phyloP scores from a whole-genome alignment of 35 echinoderm and acorn worm genomes.

The Antedon bifida region DNA sequence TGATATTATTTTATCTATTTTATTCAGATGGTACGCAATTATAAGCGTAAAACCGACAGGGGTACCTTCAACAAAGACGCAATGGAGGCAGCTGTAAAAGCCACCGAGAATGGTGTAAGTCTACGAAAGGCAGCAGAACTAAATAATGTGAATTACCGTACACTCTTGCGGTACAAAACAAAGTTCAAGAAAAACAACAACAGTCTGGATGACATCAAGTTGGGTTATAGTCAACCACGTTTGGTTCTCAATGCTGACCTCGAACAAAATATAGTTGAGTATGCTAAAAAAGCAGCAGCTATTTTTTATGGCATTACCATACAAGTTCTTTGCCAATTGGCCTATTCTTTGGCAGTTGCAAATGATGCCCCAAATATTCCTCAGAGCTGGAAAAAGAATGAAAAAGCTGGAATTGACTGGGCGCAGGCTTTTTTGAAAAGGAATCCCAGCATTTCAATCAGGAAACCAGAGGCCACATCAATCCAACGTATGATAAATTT shows the following conservation, averaged over 20 bases:
- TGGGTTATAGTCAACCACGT: no score
- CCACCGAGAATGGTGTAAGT: conserved; percentile 8
- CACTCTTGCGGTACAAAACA: no score
- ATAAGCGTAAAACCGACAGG: background rate
- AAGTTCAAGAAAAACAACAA: background rate
- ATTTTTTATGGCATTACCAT: no score
- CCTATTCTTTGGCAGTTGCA: no score
- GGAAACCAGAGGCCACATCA: conserved; percentile 14
- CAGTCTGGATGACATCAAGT: no score
- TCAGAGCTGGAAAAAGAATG: background rate
- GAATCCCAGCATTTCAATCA: conserved; percentile 5
- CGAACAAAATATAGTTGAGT: no score
- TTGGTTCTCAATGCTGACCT: no score
- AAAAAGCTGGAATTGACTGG: conserved; percentile 6
- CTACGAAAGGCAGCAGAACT: background rate
- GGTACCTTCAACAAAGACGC: conserved; percentile 13
- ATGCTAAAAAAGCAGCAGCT: no score
- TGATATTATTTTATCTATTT: no score
- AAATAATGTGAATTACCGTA: no score
- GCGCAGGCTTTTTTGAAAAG: conserved; percentile 3
- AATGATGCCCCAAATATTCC: background rate
- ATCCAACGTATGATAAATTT: conserved; percentile 7
- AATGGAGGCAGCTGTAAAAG: conserved; percentile 14
- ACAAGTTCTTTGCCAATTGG: no score
- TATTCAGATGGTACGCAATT: no score